These are phyloP conservation scores for Gadus macrocephalus DNA, from an alignment of 2,113 vertebrate species.

Conservation along the genomic window DNA sequence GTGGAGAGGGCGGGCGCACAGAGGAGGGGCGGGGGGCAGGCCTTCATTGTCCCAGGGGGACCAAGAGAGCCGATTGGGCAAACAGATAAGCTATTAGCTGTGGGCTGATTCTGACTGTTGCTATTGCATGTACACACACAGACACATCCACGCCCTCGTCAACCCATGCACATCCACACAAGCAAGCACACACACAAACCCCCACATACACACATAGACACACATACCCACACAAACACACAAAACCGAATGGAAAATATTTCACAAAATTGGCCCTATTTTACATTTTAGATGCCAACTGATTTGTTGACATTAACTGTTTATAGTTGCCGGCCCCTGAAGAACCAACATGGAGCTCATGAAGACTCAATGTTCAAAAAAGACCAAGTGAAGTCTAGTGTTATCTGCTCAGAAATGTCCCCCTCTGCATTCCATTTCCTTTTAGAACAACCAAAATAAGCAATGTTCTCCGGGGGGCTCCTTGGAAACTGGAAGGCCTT, in stretches of 20 bases:
- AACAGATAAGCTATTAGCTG: constrained; percentile 39
- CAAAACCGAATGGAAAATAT: background rate
- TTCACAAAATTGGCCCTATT: background rate
- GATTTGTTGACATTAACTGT: constrained; percentile 30
- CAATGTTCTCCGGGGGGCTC: constrained; percentile 33
- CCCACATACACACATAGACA: background rate
- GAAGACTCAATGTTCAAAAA: constrained; percentile 21
- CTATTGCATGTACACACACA: constrained; percentile 10
- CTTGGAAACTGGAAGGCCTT: constrained; percentile 33
- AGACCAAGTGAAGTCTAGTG: constrained; percentile 28
- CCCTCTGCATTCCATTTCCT: constrained; percentile 53
- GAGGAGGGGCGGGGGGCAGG: constrained; percentile 27
- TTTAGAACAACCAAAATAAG: constrained; percentile 55
- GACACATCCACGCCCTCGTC: constrained; percentile 20
- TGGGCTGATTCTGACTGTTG: constrained; percentile 43
- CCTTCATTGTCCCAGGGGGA: constrained; percentile 48
- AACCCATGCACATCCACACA: background rate
- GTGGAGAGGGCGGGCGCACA: constrained; percentile 29
- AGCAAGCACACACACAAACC: background rate
- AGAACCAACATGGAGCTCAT: constrained; percentile 17
- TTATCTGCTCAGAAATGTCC: background rate
- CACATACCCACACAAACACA: background rate
- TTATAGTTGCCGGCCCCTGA: constrained; percentile 16
- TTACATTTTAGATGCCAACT: constrained; percentile 12
- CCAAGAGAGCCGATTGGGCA: constrained; percentile 40